Conservation (phyloP, 2,888 invertebrate species). For the Drosophila lutescens region DNA sequence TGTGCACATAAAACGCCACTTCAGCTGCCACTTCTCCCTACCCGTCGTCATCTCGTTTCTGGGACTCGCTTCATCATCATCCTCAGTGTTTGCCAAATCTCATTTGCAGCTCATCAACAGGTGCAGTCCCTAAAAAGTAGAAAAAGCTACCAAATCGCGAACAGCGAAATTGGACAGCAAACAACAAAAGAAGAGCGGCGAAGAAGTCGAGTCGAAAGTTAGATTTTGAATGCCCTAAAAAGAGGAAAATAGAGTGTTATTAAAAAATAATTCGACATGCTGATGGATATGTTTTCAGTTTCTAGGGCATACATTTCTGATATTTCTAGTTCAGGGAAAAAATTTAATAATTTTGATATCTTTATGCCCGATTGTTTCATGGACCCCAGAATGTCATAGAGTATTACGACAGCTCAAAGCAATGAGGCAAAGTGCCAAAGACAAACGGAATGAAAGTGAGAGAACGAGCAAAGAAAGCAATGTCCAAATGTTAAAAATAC, state of each 20-base stretch:
- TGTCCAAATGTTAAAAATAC: neutral
- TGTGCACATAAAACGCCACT: slow-evolving; percentile 47
- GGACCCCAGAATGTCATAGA: neutral
- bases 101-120: slow-evolving; percentile 68
- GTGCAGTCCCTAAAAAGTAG: slow-evolving; percentile 53
- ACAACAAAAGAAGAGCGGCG: slow-evolving; percentile 44
- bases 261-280: neutral
- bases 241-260: neutral
- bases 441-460: slow-evolving; percentile 53
- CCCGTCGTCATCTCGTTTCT: neutral
- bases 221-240: slow-evolving; percentile 4
- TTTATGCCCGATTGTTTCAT: neutral
- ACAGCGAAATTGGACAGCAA: slow-evolving; percentile 58
- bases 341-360: too few relatives aligned
- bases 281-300: neutral
- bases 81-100: slow-evolving; percentile 32
- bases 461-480: neutral
- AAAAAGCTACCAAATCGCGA: slow-evolving; percentile 20
- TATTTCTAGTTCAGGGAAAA: neutral
- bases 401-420: slow-evolving; percentile 25
- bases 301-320: neutral
- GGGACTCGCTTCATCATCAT: slow-evolving; percentile 17
- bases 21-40: slow-evolving; percentile 18
- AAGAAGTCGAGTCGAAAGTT: neutral
- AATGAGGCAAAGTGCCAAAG: slow-evolving; percentile 60